Evolutionary conservation across 2,113 vertebrate genomes (phyloP).

Genomic region (Burhinus bistriatus): DNA sequence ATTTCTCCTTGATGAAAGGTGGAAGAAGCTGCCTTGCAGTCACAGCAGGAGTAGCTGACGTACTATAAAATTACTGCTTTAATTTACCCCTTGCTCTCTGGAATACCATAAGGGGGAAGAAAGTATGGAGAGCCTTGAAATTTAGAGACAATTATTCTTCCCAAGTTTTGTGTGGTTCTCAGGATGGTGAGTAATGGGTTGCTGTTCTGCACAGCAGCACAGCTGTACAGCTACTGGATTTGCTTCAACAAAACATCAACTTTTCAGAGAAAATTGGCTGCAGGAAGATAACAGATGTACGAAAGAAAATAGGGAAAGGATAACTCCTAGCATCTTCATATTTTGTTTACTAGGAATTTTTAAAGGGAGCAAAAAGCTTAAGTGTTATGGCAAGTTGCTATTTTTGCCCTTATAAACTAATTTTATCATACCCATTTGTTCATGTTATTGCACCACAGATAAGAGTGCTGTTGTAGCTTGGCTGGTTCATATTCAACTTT

Average conservation of each 20-base stretch:
- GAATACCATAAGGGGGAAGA: background rate
- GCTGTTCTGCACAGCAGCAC: constrained; percentile 24
- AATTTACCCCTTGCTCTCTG: background rate
- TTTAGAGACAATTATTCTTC: background rate
- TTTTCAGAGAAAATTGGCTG: constrained; percentile 29
- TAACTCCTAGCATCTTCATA: constrained; percentile 14
- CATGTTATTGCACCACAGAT: background rate
- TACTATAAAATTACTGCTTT: background rate
- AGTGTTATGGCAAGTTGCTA: background rate
- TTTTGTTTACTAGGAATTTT: constrained; percentile 40
- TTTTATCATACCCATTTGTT: background rate
- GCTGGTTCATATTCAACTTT: background rate
- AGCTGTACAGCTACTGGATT: constrained; percentile 49
- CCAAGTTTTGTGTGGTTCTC: background rate
- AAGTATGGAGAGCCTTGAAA: background rate
- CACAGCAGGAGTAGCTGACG: background rate
- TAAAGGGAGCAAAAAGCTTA: background rate
- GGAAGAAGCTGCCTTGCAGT: background rate
- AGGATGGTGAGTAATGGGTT: constrained; percentile 46
- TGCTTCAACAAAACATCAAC: constrained; percentile 49
- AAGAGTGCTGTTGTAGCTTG: background rate
- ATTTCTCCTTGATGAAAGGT: background rate
- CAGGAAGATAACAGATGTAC: constrained; percentile 11
- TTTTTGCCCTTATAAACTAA: background rate
- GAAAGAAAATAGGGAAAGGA: constrained; percentile 27